A percentile compares a stretch with the other conserved stretches of the same genome.
These are phyloP conservation scores for Rafetus swinhoei DNA, from an alignment of 2,113 vertebrate species.

Conservation along the genomic window DNA sequence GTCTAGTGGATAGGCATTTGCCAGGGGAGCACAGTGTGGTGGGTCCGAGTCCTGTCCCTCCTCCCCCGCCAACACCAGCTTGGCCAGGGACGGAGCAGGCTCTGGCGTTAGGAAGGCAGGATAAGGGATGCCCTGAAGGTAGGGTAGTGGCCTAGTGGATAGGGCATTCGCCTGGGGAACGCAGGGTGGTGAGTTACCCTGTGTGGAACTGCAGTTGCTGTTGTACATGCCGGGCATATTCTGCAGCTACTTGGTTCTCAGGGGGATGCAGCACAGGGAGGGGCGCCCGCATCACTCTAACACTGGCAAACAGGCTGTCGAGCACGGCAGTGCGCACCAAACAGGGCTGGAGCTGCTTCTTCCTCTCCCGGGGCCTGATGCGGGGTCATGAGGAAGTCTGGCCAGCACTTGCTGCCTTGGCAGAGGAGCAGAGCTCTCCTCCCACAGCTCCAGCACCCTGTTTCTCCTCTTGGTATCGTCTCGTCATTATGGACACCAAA, in stretches of 20 bases:
- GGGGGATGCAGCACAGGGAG: constrained; percentile 20
- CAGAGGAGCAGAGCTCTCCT: background rate
- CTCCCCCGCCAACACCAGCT: too few species aligned
- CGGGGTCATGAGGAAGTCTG: background rate
- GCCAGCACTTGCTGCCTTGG: background rate
- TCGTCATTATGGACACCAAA: constrained; percentile 8
- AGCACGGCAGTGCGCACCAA: background rate
- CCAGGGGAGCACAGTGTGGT: too few species aligned
- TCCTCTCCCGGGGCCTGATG: constrained; percentile 37
- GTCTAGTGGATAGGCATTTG: too few species aligned
- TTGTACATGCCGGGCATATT: background rate
- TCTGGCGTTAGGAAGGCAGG: too few species aligned
- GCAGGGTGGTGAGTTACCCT: background rate
- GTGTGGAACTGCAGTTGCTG: background rate
- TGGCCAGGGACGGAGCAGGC: too few species aligned
- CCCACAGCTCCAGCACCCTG: constrained; percentile 2
- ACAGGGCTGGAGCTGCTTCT: background rate
- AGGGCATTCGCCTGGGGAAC: too few species aligned
- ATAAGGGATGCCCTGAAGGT: too few species aligned
- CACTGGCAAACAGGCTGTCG: constrained; percentile 20
- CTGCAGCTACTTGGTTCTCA: constrained; percentile 12
- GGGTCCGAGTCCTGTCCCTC: too few species aligned
- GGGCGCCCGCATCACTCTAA: background rate
- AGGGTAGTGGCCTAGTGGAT: too few species aligned
- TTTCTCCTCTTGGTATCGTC: background rate